Evolutionary conservation across 2,113 vertebrate species (phyloP), one percentile per base, ranked within the genome.

Genomic region (Fulica atra): DNA sequence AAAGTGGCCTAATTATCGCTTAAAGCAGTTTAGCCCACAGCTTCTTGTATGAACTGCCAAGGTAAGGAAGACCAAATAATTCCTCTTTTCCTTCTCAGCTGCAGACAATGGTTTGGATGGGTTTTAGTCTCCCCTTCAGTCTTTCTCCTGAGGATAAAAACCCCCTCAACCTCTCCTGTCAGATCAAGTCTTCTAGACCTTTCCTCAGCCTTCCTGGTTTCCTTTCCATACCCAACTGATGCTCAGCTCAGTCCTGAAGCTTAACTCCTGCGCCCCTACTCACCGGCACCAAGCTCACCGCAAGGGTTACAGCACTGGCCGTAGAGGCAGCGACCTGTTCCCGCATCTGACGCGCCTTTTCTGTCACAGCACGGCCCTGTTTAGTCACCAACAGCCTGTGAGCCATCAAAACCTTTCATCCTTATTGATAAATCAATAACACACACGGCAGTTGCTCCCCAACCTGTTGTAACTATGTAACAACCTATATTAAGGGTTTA

Each of bases 241-340:
- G 11, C 21, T 28, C 53, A 76, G 53, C 53, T 40, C 56, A 63
- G 12, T 35, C 42, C 11, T 46, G 19, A 88, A 53, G 23, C 5
- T 12, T 0, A 3, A 70, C 54, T 0, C 0, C 40, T 24, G 28
- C 6, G 3, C 46, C 40, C 36, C 69, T 63, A 14, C 57, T 64
- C 54, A 33, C 26, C 69, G 14, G 31, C 46, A 50, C 16, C 5
- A 63, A 71, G 51, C 31, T 50, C 29, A 13, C 56, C 25, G n/a
- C 42, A 42, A 29, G 61, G 28, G 59, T 50, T 44, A 53, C 1
- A 18, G 14, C 16, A 7, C 66, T 64, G 51, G 28, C 26, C 42
- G 53, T 5, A 9, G 19, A 5, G 5, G 28, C 16, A 71, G 13
- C 31, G 36, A 42, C 18, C 36, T n/a, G 36, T 50, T 74, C 12